These are phyloP conservation scores for Mobula hypostoma DNA, from an alignment of 2,113 vertebrate genomes.

Conservation along the genomic window DNA sequence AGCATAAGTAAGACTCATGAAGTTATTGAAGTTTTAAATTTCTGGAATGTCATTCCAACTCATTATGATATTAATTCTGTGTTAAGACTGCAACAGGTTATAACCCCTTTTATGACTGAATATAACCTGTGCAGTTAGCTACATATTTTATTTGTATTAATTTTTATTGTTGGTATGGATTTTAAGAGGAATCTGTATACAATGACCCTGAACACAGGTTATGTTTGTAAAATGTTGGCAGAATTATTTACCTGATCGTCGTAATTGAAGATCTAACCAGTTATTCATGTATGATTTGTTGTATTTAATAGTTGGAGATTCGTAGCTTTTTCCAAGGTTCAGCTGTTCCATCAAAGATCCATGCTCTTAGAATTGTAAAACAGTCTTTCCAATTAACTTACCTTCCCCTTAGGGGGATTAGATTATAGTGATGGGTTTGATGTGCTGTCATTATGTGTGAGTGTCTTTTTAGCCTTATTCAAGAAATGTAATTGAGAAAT, in stretches of 20 bases:
- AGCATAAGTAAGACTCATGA: conserved; percentile 70
- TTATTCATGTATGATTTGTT: conserved; percentile 26
- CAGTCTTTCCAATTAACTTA: not conserved
- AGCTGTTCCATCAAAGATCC: not conserved
- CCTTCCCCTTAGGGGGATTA: not conserved
- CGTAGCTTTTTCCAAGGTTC: conserved; percentile 19
- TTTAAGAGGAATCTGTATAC: conserved; percentile 8
- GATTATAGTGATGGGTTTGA: not conserved
- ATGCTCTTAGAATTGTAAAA: conserved; percentile 23
- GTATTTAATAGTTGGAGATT: conserved; percentile 22
- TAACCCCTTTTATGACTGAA: not conserved
- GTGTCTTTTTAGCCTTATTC: conserved; percentile 17
- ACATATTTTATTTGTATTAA: not conserved
- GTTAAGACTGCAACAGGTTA: conserved; percentile 14
- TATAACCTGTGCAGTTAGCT: not conserved
- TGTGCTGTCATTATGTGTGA: not conserved
- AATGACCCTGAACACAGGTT: conserved; percentile 15
- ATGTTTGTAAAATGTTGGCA: conserved; percentile 9
- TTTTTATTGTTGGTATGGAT: not conserved
- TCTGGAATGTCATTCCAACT: conserved; percentile 10
- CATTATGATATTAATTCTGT: conserved; percentile 17
- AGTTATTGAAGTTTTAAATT: conserved; percentile 20
- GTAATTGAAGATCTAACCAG: not conserved
- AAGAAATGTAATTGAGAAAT: conserved; percentile 27
- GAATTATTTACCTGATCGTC: conserved; percentile 1